Base-by-base conservation (phyloP, 2,797 vertebrate species). In the Borostomias antarcticus region DNA sequence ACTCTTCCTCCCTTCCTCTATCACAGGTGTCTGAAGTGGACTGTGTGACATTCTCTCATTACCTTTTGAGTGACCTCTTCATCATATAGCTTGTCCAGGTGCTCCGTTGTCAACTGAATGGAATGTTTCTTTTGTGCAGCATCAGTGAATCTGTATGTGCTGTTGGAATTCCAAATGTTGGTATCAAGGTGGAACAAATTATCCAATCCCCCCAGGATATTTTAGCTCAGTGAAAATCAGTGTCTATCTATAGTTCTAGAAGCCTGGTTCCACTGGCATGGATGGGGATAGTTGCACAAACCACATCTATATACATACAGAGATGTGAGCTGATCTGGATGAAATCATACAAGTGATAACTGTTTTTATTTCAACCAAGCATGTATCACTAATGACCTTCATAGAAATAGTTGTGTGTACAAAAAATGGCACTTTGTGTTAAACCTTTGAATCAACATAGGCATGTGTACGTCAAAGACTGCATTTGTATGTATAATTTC, bases 21-120 rank as follows among this genome's bases (percentile, higher is more conserved):
- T 53, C 26, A 62, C 64, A 81, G 82, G 64, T 83, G 82, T 67
- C 65, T 84, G 9, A 84, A 84, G 57, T 84, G 82, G 82, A 84
- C 82, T 0, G 80, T 84, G 3, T 84, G 67, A 84, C 43, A 1
- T 3, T 0, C 4, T 2, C 13, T n/a, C 30, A 28, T 7, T 5
- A 35, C 17, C 19, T n/a, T 30, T 26, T 29, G 52, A 54, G 23
- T 50, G 19, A 29, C 26, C 17, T 7, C 52, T 8, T 54, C 52
- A 54, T 17, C 30, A 15, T n/a, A 29, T 29, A 15, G 28, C 52
- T 54, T 54, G 51, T 2, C 7, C 15, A 8, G 15, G 4, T 15
- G 5, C 11, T 25, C 52, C 29, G 52, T 50, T 21, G 21, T 50
- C 47, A 50, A 50, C n/a, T 25, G 47, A 50, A 50, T n/a, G 19